Evolutionary conservation across 1,140 invertebrate genomes (phyloP), one percentile per base, ranked within the genome.

Genomic region (Cylas formicarius): DNA sequence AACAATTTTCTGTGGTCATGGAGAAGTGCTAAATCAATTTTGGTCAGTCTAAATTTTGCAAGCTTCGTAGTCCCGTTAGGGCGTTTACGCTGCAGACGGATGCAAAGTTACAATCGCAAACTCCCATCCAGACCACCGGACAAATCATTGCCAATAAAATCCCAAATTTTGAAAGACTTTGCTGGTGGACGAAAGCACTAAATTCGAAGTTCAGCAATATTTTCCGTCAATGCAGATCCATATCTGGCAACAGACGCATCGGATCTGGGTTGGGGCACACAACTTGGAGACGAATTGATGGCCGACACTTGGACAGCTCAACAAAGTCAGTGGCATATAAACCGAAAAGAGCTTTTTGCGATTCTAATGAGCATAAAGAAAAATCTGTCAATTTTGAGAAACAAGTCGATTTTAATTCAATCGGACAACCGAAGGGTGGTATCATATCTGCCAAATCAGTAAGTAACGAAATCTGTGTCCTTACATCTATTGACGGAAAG

Each of bases 31-130:
- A 31, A 17, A 17, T 40, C 4, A 18, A 23, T 17, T 2, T 37
- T 41, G 52, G 50, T 49, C 9, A 27, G 31, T 18, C 48, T 61
- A 10, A 69, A 74, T 4, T 70, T 69, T 50, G 69, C 70, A 61
- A 54, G 72, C 72, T 50, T 70, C 68, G 51, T 75, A 61, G 44
- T 75, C 70, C 60, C 58, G 66, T 43, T 70, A 69, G 34, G 74
- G 4, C 27, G 27, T 11, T 28, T 28, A 14, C 27, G 16, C 16
- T 28, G n/a, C 4, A 28, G 27, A 28, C 4, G 16, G n/a, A 28
- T 28, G 6, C 11, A 11, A 14, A 28, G 6, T 11, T n/a, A n/a
- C 2, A 28, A 14, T 28, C 16, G 2, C 4, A 14, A 11, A 11
- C 27, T 28, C 16, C 27, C 27, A 5, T n/a, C 11, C 4, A 28